Percentiles rank a stretch among this genome's conserved stretches.
Conservation (phyloP, 1,140 invertebrate genomes). For the Teleopsis dalmanni region DNA sequence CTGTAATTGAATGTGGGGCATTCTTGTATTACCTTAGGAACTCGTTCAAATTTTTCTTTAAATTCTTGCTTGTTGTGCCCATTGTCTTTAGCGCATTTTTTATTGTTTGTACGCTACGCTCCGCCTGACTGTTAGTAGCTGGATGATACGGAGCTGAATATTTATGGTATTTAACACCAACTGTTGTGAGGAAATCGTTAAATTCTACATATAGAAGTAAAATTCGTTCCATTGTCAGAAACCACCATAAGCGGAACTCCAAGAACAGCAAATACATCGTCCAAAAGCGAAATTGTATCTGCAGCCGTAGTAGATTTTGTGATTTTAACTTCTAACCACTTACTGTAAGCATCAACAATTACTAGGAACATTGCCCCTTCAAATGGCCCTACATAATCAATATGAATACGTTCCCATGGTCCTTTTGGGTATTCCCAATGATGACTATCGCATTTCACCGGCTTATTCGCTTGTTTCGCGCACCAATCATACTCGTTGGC, state of each 20-base stretch:
- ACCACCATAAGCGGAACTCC: neutral
- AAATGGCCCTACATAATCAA: constrained; percentile 12
- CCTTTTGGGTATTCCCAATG: constrained; percentile 7
- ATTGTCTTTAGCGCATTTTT: neutral
- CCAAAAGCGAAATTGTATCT: constrained; percentile 13
- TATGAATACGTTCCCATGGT: constrained; percentile 11
- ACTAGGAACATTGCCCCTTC: constrained; percentile 9
- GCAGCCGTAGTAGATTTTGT: constrained; percentile 5
- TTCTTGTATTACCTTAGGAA: neutral
- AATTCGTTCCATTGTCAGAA: constrained; percentile 8
- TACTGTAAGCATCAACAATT: constrained; percentile 12
- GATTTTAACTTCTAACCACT: constrained; percentile 11
- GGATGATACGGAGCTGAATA: too few species aligned
- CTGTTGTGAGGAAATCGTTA: neutral
- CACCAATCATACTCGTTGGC: constrained; percentile 12
- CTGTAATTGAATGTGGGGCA: neutral
- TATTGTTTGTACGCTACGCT: neutral
- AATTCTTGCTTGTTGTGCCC: neutral
- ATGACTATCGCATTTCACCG: neutral
- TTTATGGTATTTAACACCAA: constrained; percentile 40
- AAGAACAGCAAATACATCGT: constrained; percentile 4
- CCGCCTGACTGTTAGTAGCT: constrained; percentile 2
- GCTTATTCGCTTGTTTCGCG: too few species aligned
- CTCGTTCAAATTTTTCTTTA: neutral
- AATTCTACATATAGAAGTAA: neutral